These are phyloP conservation scores for Polydrusus pterygomalis DNA, from an alignment of 2,888 invertebrate species.

Conservation along the genomic window DNA sequence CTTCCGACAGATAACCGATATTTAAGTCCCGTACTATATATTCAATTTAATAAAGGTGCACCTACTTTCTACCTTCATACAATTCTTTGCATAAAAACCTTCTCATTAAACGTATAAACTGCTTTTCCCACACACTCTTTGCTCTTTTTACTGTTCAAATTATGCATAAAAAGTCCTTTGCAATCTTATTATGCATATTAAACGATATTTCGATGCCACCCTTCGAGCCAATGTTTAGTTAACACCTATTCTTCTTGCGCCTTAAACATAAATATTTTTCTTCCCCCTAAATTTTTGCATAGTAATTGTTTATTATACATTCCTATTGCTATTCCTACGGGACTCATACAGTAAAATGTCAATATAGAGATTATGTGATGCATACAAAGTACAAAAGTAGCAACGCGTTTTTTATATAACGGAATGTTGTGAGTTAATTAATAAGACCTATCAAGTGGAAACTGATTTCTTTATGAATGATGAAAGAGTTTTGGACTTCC, in stretches of 20 bases:
- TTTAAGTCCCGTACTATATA: constrained; percentile 33
- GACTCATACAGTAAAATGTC: no score
- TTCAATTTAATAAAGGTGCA: constrained; percentile 44
- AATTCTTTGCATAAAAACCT: constrained; percentile 48
- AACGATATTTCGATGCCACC: constrained; percentile 46
- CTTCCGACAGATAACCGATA: constrained; percentile 44
- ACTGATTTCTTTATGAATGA: no score
- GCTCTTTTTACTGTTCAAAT: constrained; percentile 45
- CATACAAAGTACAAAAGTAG: no score
- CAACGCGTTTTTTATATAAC: no score
- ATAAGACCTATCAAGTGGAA: no score
- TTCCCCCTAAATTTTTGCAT: constrained; percentile 19
- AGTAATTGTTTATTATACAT: constrained; percentile 17
- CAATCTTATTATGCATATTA: constrained; percentile 50
- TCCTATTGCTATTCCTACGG: no score
- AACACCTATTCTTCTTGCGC: constrained; percentile 48
- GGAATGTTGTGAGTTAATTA: no score
- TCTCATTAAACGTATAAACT: constrained; percentile 44
- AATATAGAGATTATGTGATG: no score
- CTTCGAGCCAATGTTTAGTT: constrained; percentile 46
- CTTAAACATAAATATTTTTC: constrained; percentile 44
- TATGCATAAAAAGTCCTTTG: constrained; percentile 48
- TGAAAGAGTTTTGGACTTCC: no score
- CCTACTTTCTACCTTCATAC: constrained; percentile 32
- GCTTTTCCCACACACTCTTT: constrained; percentile 48